Percentiles rank a stretch among this genome's conserved stretches.
These are phyloP conservation scores for Dipodomys ordii DNA, from an alignment of 2,113 vertebrate genomes.

Conservation along the genomic window DNA sequence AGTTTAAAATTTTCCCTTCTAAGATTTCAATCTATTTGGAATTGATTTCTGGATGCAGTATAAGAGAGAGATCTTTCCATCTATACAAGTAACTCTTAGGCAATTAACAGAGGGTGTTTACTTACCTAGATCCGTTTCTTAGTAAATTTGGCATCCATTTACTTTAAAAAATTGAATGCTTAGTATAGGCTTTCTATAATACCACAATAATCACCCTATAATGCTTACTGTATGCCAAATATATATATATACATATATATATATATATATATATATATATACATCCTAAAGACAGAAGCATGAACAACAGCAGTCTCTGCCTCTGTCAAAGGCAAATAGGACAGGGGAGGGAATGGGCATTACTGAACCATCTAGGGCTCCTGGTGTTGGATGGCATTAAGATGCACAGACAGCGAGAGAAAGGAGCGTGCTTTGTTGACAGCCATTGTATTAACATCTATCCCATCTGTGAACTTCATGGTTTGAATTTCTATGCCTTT, in stretches of 20 bases:
- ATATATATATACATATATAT: no score
- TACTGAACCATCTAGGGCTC: not conserved
- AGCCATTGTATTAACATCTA: not conserved
- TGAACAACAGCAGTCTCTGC: not conserved
- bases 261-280: no score
- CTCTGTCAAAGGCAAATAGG: not conserved
- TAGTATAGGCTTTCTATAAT: not conserved
- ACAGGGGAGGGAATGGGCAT: not conserved
- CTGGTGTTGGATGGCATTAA: not conserved
- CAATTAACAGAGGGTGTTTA: not conserved
- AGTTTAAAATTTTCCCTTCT: not conserved
- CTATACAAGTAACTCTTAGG: not conserved
- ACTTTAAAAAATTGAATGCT: not conserved
- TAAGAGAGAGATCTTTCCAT: not conserved
- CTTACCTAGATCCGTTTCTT: not conserved
- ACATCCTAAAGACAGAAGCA: not conserved
- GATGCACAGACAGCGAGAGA: not conserved
- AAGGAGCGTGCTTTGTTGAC: not conserved
- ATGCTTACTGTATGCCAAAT: no score
- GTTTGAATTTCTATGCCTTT: not conserved
- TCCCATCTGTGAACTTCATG: not conserved
- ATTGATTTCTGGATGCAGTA: not conserved
- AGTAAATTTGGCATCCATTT: not conserved
- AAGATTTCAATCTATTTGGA: slow-evolving; percentile 23
- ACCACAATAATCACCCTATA: no score